Evolutionary conservation across 2,797 vertebrate species (phyloP).

Genomic region (Gobionotothen gibberifrons): DNA sequence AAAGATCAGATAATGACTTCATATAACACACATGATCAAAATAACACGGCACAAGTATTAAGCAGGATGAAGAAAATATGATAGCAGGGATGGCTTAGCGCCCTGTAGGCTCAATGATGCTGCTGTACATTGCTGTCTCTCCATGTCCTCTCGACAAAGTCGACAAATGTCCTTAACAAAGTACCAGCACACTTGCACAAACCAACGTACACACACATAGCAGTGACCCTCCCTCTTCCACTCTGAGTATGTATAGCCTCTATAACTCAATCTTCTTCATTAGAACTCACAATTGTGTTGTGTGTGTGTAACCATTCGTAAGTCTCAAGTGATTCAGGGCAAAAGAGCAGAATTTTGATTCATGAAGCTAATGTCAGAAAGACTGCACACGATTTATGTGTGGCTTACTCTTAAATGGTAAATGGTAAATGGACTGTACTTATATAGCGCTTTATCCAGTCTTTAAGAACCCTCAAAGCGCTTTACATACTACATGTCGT

Average conservation of each 20-base stretch:
- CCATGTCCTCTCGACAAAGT: neutral
- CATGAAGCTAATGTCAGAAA: neutral
- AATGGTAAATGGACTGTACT: too few species aligned
- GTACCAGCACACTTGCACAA: conserved; percentile 17
- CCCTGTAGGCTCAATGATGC: neutral
- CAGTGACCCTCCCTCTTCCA: conserved; percentile 28
- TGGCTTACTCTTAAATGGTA: too few species aligned
- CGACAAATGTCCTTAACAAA: conserved; percentile 2
- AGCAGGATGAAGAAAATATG: neutral
- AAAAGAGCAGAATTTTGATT: neutral
- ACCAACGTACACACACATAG: neutral
- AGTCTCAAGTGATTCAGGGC: neutral
- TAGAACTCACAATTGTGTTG: conserved; percentile 46
- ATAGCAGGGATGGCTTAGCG: neutral
- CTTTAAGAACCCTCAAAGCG: too few species aligned
- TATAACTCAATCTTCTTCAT: conserved; percentile 61
- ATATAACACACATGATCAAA: neutral
- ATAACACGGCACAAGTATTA: neutral
- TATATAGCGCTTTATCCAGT: too few species aligned
- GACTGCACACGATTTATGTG: neutral
- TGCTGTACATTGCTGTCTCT: conserved; percentile 1
- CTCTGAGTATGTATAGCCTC: conserved; percentile 52
- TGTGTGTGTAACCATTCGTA: neutral
- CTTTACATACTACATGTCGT: too few species aligned
- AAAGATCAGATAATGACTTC: too few species aligned